Evolutionary conservation across 1,140 invertebrate genomes (phyloP), one percentile per base, ranked within the genome.

Genomic region (Tetramorium parvispinum): DNA sequence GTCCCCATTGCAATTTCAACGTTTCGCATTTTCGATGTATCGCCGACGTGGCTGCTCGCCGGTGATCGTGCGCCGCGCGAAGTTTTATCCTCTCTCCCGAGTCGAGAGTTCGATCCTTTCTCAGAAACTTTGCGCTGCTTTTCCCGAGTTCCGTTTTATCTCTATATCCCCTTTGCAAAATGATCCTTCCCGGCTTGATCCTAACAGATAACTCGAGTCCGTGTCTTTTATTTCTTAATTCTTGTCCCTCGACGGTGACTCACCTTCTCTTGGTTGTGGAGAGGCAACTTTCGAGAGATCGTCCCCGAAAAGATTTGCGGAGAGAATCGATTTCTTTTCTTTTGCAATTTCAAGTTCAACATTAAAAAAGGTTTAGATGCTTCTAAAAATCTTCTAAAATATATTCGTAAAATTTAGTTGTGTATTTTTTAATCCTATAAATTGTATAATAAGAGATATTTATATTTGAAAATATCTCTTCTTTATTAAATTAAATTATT

Each of bases 41-140:
- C 40, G 51, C 24, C 79, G 37, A 57, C 16, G 11, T 18, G 11
- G 32, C 65, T 27, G 32, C 65, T 27, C 32, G 27, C n/a, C 40
- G 3, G 8, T 13, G 46, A 37, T 66, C 11, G 13, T 49, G 37
- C 18, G 40, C 8, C 66, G 24, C 68, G 10, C 13, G 7, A 71
- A 82, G 66, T 82, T 82, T 59, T 55, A 43, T 73, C 18, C 51
- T 57, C 51, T 57, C 24, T n/a, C 3, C 10, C 49, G 51, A n/a
- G 21, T 43, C 66, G 24, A 82, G 24, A 57, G 65, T 71, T 57
- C 11, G 21, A 81, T 81, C 40, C 66, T 57, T 43, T 73, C 40
- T 73, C 53, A 32, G 51, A 57, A 82, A 73, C 79, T 73, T 82
- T 32, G 16, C 40, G 40, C 57, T 32, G 21, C 37, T 71, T 73